A percentile compares a stretch with the other conserved stretches of the same genome.
Evolutionary conservation across 2,888 invertebrate species (phyloP).

Genomic region (Saturnia japonica): DNA sequence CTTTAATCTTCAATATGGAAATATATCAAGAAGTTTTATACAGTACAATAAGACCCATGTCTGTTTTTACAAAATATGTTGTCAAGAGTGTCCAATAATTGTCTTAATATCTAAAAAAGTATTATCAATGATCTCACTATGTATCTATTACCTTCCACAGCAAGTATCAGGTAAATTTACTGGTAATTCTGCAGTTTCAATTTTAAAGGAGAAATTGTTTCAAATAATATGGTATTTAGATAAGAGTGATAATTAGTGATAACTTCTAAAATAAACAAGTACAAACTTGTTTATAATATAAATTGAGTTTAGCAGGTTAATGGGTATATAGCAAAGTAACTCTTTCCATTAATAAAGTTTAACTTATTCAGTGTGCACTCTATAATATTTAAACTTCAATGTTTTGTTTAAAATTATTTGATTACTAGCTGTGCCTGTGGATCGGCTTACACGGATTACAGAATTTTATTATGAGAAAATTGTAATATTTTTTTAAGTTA

Average conservation of each 20-base stretch:
- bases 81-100: no score
- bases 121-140: background rate
- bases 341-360: background rate
- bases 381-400: background rate
- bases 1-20: no score
- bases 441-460: no score
- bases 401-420: no score
- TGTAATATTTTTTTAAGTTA: no score
- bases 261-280: conserved; percentile 5
- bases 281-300: conserved; percentile 11
- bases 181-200: background rate
- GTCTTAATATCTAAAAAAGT: background rate
- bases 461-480: no score
- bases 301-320: conserved; percentile 13
- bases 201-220: background rate
- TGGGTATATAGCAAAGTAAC: background rate
- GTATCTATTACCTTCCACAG: background rate
- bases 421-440: no score
- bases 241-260: background rate
- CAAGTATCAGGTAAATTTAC: background rate
- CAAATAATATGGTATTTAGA: background rate
- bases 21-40: no score
- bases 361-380: background rate
- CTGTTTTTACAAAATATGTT: no score
- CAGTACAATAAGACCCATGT: no score